Evolutionary conservation across 2,797 vertebrate species (phyloP), one percentile per base, ranked within the genome.

Genomic region (Peromyscus aztecus): DNA sequence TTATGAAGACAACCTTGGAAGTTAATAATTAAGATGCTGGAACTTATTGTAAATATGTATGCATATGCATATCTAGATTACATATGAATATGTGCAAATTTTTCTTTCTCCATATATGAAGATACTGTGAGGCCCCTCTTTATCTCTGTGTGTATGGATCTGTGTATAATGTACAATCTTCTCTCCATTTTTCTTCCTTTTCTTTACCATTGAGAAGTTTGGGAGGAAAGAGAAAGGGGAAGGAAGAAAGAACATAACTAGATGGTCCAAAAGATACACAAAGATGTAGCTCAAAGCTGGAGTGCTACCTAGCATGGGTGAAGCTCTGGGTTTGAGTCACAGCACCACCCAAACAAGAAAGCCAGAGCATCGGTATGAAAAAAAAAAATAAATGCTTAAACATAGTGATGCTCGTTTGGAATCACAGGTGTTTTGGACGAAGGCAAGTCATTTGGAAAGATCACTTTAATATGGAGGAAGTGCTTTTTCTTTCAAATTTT

Each of bases 361-460:
- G 16, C 55, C 43, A 57, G 52, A 77, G 84, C 4, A 59, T 57
- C 82, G 57, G 67, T 23, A 67, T 43, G n/a, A 57, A 83, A 93
- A 91, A 83, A 93, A 91, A 55, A 83, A 92, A 92, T n/a, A 90
- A 78, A 86, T 77, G 10, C 10, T 90, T 91, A 63, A 80, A 87
- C 4, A 43, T 80, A 92, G 75, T 92, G 40, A 37, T 16, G 52
- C 11, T 88, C 55, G 61, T 90, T 91, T 57, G 37, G 61, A 89
- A 49, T 61, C 78, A 63, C 89, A 37, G 89, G 31, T 87, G 11
- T 80, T 91, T 92, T 89, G 82, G 67, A 52, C 31, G 37, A 91
- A 85, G 71, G n/a, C 77, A 86, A 92, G 49, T 65, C 27, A 85
- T 46, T 86, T 78, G 27, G 49, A 89, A 88, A 92, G 69, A 80